Base-by-base conservation (phyloP, 2,888 invertebrate species). In the Metacarcinus magister region DNA sequence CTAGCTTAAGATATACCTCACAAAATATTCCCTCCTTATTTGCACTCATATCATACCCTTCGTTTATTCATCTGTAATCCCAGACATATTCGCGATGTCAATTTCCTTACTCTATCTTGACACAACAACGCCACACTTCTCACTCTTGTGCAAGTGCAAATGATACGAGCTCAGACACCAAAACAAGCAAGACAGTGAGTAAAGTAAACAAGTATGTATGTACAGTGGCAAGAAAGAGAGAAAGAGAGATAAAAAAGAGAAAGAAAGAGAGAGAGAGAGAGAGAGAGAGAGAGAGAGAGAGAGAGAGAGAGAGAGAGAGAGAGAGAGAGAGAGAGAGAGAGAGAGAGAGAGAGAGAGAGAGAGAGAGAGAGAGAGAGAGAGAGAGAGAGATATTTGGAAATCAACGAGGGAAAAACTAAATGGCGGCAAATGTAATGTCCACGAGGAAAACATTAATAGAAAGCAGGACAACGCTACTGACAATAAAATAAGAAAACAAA, bases 281-380 rank as follows among this genome's bases (percentile, higher is more conserved):
- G 91, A 91, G 46, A 91, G 46, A 91, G 46, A 75, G 44, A 75
- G 75, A 93, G 93, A 93, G 75, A 93, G 93, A 93, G 75, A 93
- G 93, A 93, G 75, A 93, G 75, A 67, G 75, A 93, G 67, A 93
- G 75, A 75, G 39, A 93, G 43, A n/a, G 43, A 46, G 44, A 92
- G 91, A 43, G 44, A 92, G 91, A 92, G 46, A 46, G 91, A 46
- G 28, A 92, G 44, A 28, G 44, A 92, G 44, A 54, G 54, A 54
- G 54, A 54, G 54, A 54, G 54, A 54, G 54, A 54, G 54, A 54
- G 54, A 54, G 54, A 54, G 54, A 54, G 54, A 54, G 54, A 54
- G 54, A 54, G 54, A 54, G 54, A 54, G 16, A 60, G 39, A 39
- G 39, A 39, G 39, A 39, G 39, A 23, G 23, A 23, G 2, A 19